These are phyloP conservation scores for Microdon myrmicae DNA, from an alignment of 2,888 invertebrate species.

Conservation along the genomic window DNA sequence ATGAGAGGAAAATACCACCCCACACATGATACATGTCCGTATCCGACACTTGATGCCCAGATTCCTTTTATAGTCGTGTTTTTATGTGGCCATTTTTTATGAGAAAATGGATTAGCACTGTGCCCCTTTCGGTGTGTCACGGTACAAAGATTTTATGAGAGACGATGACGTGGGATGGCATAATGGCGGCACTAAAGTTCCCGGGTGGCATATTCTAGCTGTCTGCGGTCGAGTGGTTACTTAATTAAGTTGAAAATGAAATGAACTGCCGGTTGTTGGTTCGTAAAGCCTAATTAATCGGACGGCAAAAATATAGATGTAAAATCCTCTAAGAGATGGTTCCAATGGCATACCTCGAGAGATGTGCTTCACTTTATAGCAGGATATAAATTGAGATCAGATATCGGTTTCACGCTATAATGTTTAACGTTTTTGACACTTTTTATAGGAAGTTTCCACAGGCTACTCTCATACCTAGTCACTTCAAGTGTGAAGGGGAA, in stretches of 20 bases:
- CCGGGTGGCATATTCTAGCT: conserved; percentile 2
- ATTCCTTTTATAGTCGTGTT: conserved; percentile 37
- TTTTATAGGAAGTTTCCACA: no score
- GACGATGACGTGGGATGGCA: conserved; percentile 17
- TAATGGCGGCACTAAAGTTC: conserved; percentile 3
- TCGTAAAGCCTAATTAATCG: conserved; percentile 36
- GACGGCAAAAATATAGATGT: conserved; percentile 6
- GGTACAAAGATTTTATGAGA: conserved; percentile 28
- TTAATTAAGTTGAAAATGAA: conserved; percentile 43
- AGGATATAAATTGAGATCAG: conserved; percentile 25
- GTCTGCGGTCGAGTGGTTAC: conserved; percentile 9
- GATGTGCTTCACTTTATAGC: conserved; percentile 9
- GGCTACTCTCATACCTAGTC: no score
- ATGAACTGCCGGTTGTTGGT: conserved; percentile 16
- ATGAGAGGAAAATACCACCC: not conserved
- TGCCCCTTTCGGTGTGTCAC: conserved; percentile 1
- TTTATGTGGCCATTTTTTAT: conserved; percentile 25
- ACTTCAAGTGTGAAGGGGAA: no score
- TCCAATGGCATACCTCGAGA: not conserved
- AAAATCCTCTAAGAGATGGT: conserved; percentile 6
- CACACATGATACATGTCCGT: conserved; percentile 1
- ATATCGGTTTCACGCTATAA: conserved; percentile 9
- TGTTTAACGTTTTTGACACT: not conserved
- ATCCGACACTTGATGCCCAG: conserved; percentile 14
- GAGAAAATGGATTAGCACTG: conserved; percentile 26